Evolutionary conservation across 2,113 vertebrate genomes (phyloP).

Genomic region (Spermophilus dauricus): DNA sequence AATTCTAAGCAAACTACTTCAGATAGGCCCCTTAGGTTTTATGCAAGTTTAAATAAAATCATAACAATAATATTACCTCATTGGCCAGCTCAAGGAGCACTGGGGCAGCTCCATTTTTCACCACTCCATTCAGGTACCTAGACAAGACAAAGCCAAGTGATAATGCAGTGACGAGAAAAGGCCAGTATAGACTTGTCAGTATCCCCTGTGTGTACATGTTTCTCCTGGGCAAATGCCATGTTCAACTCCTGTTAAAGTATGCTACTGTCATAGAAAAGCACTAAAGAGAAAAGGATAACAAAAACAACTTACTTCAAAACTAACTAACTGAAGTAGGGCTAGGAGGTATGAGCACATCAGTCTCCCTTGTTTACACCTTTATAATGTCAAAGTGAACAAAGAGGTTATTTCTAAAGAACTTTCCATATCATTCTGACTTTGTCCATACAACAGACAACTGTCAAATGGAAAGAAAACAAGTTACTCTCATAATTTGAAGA

Average conservation of each 20-base stretch:
- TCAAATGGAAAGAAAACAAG: not conserved
- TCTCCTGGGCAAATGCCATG: constrained; percentile 89
- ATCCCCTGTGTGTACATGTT: constrained; percentile 86
- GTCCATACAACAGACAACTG: not conserved
- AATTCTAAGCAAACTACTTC: constrained; percentile 86
- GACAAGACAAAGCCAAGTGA: constrained; percentile 90
- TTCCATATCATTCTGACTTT: not conserved
- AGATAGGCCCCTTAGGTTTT: constrained; percentile 87
- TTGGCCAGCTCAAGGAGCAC: constrained; percentile 96
- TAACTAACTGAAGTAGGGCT: not conserved
- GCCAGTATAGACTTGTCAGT: constrained; percentile 90
- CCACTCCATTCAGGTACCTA: constrained; percentile 95
- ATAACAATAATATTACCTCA: constrained; percentile 93
- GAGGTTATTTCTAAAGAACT: constrained; percentile 7
- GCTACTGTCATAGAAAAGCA: constrained; percentile 77
- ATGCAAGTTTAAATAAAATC: constrained; percentile 79
- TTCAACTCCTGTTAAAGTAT: constrained; percentile 86
- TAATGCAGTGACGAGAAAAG: constrained; percentile 87
- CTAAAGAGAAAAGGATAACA: constrained; percentile 58
- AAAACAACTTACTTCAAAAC: constrained; percentile 72
- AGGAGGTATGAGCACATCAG: not conserved
- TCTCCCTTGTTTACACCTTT: not conserved
- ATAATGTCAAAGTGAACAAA: not conserved
- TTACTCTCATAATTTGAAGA: not conserved
- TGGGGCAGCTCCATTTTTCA: constrained; percentile 92